Evolutionary conservation across 2,113 vertebrate genomes (phyloP).

Genomic region (Semicossyphus pulcher): DNA sequence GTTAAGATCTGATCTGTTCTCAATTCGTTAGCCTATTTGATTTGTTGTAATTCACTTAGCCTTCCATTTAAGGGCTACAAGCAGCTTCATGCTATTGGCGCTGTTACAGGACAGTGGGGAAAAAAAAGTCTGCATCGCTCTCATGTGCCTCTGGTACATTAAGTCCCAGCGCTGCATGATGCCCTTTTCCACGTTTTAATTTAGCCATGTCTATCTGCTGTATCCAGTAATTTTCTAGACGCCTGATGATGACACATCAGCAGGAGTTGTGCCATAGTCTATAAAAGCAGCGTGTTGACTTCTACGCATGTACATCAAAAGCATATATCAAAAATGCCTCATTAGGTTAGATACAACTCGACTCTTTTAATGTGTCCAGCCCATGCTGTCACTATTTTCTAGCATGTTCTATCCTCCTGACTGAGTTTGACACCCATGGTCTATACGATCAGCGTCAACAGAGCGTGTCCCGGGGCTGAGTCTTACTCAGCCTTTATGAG

Average conservation of each 20-base stretch:
- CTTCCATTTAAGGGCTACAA: constrained; percentile 52
- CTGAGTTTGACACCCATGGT: constrained; percentile 73
- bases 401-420: constrained; percentile 44
- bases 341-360: constrained; percentile 51
- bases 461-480: constrained; percentile 60
- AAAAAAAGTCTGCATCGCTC: constrained; percentile 54
- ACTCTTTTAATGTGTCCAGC: constrained; percentile 49
- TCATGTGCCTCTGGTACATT: constrained; percentile 63
- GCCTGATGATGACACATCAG: constrained; percentile 67
- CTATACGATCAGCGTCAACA: constrained; percentile 75
- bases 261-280: constrained; percentile 49
- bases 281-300: constrained; percentile 60
- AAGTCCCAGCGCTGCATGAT: constrained; percentile 47
- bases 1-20: constrained; percentile 58
- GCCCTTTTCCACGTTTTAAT: constrained; percentile 67
- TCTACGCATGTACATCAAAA: constrained; percentile 49
- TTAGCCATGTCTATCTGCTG: constrained; percentile 60
- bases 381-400: constrained; percentile 55
- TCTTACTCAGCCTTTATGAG: constrained; percentile 78
- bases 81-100: constrained; percentile 50
- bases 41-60: constrained; percentile 63
- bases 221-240: constrained; percentile 66
- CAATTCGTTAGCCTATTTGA: constrained; percentile 57
- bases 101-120: constrained; percentile 23
- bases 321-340: constrained; percentile 58